Percentiles rank a stretch among this genome's conserved stretches.
Evolutionary conservation across 2,888 invertebrate genomes (phyloP).

Genomic region (Patella pellucida): DNA sequence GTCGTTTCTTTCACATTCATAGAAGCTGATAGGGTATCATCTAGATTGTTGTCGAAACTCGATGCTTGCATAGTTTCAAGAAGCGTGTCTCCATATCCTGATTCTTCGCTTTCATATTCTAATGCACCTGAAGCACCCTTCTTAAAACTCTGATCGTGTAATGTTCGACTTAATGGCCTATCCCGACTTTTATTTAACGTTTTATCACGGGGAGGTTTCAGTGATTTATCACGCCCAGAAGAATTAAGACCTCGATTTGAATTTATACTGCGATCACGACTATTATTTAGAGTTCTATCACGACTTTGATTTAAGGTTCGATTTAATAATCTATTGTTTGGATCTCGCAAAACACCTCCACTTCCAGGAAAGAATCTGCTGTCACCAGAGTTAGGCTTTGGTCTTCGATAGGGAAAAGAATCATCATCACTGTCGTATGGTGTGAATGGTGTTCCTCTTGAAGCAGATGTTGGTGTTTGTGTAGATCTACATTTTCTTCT

Average conservation of each 20-base stretch:
- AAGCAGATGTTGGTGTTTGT: slow-evolving; percentile 53
- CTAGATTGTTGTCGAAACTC: slow-evolving; percentile 61
- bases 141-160: slow-evolving; percentile 25
- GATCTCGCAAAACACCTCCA: slow-evolving; percentile 9
- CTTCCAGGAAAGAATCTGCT: slow-evolving; percentile 13
- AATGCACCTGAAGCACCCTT: slow-evolving; percentile 51
- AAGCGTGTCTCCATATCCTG: slow-evolving; percentile 64
- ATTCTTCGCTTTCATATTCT: slow-evolving; percentile 64
- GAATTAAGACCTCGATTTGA: too few species aligned
- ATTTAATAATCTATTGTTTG: not conserved
- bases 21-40: slow-evolving; percentile 52
- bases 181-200: slow-evolving; percentile 15
- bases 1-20: slow-evolving; percentile 51
- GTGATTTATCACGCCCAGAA: not conserved
- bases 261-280: slow-evolving; percentile 6
- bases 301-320: slow-evolving; percentile 13
- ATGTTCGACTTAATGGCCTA: slow-evolving; percentile 23
- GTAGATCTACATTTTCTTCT: slow-evolving; percentile 59
- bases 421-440: slow-evolving; percentile 45
- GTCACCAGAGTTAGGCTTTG: not conserved
- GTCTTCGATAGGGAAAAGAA: slow-evolving; percentile 24
- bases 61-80: slow-evolving; percentile 62
- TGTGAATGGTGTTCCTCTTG: slow-evolving; percentile 42
- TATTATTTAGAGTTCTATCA: slow-evolving; percentile 14
- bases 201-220: slow-evolving; percentile 22